Percentiles rank a stretch among this genome's conserved stretches.
Conservation (phyloP, 1,140 invertebrate genomes). For the Grapholita molesta region DNA sequence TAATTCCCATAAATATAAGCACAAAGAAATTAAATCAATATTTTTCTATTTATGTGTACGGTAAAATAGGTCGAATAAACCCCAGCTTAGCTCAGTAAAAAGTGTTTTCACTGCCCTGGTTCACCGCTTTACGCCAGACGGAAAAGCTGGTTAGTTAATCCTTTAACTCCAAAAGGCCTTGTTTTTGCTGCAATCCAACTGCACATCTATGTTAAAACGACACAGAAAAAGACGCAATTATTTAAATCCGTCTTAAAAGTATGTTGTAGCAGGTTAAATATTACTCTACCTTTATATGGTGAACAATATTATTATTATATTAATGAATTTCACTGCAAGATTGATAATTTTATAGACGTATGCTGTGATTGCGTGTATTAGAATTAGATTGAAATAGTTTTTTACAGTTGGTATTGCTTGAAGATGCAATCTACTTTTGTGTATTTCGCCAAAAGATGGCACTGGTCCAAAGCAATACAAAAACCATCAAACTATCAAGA, state of each 20-base stretch:
- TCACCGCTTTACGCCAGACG: neutral
- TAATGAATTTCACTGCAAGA: too few relatives aligned
- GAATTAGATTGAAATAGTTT: neutral
- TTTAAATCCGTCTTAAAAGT: neutral
- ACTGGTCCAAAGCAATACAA: neutral
- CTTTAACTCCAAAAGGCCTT: conserved; percentile 1
- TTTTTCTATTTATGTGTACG: too few relatives aligned
- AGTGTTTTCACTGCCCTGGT: neutral
- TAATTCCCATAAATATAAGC: too few relatives aligned
- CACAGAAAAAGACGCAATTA: neutral
- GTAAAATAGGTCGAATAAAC: neutral
- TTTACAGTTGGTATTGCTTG: neutral
- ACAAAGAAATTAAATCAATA: too few relatives aligned
- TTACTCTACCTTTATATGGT: too few relatives aligned
- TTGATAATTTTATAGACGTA: too few relatives aligned
- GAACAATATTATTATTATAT: too few relatives aligned
- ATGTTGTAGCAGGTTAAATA: neutral
- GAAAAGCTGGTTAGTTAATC: neutral
- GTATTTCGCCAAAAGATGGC: neutral
- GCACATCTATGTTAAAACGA: neutral
- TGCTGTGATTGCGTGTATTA: too few relatives aligned
- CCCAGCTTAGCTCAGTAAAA: neutral
- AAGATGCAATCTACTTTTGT: neutral
- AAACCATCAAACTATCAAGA: neutral
- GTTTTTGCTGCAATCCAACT: neutral